Evolutionary conservation across 2,888 invertebrate species (phyloP).

Genomic region (Perdita meconis): DNA sequence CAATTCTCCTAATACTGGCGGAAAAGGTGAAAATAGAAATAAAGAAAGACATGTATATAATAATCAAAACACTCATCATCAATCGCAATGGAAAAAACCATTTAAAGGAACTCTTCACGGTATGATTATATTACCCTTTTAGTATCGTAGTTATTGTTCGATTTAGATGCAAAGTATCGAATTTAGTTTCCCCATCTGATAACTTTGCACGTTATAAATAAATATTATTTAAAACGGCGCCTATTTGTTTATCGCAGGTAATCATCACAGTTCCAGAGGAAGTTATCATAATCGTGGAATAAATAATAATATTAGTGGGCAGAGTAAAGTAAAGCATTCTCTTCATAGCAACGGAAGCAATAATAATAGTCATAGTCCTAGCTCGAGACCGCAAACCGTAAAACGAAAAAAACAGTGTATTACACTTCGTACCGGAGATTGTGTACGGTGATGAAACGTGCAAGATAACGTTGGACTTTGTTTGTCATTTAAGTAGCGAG

Average conservation of each 20-base stretch:
- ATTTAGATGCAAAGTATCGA: not conserved
- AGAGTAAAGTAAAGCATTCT: constrained; percentile 76
- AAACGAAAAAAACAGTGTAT: constrained; percentile 81
- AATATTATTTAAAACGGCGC: not conserved
- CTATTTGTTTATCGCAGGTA: constrained; percentile 52
- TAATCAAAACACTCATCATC: constrained; percentile 78
- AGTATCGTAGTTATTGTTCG: not conserved
- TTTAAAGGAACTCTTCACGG: constrained; percentile 80
- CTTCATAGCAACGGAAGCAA: constrained; percentile 77
- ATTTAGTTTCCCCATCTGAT: no score
- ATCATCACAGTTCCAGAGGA: constrained; percentile 78
- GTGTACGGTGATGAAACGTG: constrained; percentile 83
- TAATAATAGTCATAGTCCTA: constrained; percentile 78
- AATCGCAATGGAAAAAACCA: constrained; percentile 79
- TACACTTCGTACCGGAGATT: constrained; percentile 79
- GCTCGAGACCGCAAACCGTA: constrained; percentile 76
- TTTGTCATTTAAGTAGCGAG: constrained; percentile 71
- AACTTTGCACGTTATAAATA: no score
- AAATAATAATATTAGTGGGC: constrained; percentile 77
- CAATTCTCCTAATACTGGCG: constrained; percentile 82
- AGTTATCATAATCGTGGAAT: constrained; percentile 78
- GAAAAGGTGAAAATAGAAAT: constrained; percentile 79
- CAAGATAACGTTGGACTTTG: constrained; percentile 64
- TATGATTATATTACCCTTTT: constrained; percentile 55
- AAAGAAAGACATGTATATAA: constrained; percentile 79